Conservation (phyloP, 2,113 vertebrate genomes). For the Danionella cerebrum region DNA sequence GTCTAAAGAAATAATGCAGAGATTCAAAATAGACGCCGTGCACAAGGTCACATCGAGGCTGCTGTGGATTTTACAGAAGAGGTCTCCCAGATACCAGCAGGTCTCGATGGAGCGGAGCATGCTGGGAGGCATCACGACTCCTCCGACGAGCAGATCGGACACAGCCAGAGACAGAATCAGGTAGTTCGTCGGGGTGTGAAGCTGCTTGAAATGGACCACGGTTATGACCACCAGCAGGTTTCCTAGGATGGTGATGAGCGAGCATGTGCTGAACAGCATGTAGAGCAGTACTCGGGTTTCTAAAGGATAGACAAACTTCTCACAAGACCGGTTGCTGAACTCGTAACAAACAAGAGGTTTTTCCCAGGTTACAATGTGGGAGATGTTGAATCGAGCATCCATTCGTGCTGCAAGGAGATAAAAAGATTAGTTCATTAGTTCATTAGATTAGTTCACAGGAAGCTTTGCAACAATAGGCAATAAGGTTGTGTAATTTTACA, state of each 20-base stretch:
- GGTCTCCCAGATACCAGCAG: slow-evolving; percentile 74
- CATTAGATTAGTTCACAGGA: too few relatives aligned
- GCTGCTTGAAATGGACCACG: slow-evolving; percentile 71
- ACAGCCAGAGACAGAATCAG: slow-evolving; percentile 73
- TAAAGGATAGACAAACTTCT: slow-evolving; percentile 56
- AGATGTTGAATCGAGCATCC: slow-evolving; percentile 2
- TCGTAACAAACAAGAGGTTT: slow-evolving; percentile 50
- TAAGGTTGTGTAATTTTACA: too few relatives aligned
- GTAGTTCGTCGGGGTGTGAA: slow-evolving; percentile 72
- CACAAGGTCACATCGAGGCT: slow-evolving; percentile 69
- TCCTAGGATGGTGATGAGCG: slow-evolving; percentile 66
- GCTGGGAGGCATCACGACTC: slow-evolving; percentile 73
- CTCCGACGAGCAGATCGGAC: slow-evolving; percentile 69
- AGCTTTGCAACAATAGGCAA: too few relatives aligned
- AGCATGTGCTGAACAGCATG: slow-evolving; percentile 57
- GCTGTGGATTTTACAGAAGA: slow-evolving; percentile 75
- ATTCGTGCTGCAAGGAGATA: slow-evolving; percentile 4
- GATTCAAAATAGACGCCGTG: slow-evolving; percentile 71
- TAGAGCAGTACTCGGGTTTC: slow-evolving; percentile 61
- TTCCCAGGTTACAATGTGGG: not conserved
- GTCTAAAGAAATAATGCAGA: slow-evolving; percentile 73
- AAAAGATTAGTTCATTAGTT: not conserved
- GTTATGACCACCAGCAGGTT: slow-evolving; percentile 74
- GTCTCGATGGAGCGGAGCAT: slow-evolving; percentile 73
- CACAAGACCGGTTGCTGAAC: slow-evolving; percentile 63